These are phyloP conservation scores for Bursaphelenchus okinawaensis DNA, from an alignment of 2,888 invertebrate genomes.

Conservation along the genomic window DNA sequence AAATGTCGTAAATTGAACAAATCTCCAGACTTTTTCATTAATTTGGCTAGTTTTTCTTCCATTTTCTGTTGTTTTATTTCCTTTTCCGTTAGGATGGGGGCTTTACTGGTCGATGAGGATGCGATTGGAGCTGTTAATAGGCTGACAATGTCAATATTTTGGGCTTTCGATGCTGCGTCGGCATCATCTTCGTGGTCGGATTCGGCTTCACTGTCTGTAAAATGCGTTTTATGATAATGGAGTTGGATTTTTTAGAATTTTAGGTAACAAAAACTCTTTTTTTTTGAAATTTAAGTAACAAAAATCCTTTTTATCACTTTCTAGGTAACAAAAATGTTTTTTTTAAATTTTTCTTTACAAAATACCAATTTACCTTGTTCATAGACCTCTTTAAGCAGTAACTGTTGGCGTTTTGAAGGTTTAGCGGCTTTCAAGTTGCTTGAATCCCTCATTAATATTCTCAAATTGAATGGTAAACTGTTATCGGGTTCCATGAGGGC, in stretches of 20 bases:
- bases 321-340: too few relatives aligned
- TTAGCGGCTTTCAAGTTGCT: neutral
- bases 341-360: neutral
- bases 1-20: neutral
- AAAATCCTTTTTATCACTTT: too few relatives aligned
- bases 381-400: conserved; percentile 2
- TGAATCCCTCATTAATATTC: conserved; percentile 4
- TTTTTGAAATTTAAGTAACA: too few relatives aligned
- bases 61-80: conserved; percentile 10
- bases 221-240: too few relatives aligned
- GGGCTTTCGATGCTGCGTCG: neutral
- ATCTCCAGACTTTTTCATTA: neutral
- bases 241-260: too few relatives aligned
- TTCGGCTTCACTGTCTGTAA: conserved; percentile 7
- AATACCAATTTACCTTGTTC: neutral
- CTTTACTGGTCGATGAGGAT: neutral
- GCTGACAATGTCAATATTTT: neutral
- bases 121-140: neutral
- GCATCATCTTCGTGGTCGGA: conserved; percentile 2
- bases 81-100: conserved; percentile 3
- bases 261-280: too few relatives aligned
- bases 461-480: conserved; percentile 11
- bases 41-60: neutral
- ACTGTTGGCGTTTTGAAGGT: neutral
- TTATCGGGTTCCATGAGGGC: conserved; percentile 5